Evolutionary conservation across 2,113 vertebrate genomes (phyloP).

Genomic region (Tor tambroides): DNA sequence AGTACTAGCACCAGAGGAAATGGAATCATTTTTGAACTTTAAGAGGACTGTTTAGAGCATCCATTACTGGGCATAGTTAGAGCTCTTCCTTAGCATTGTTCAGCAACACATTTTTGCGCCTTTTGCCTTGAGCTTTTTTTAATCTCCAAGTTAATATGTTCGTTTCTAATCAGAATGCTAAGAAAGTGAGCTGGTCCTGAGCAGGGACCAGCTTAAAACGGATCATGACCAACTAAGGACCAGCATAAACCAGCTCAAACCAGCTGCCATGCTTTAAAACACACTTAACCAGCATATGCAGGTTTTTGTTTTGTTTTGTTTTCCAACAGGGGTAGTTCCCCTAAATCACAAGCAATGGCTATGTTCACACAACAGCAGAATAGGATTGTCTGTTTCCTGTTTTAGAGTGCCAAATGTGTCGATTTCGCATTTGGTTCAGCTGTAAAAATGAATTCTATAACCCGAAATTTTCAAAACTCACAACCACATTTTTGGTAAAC

Average conservation of each 20-base stretch:
- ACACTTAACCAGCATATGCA: no score
- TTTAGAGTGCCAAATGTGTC: slow-evolving; percentile 4
- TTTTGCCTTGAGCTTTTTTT: not conserved
- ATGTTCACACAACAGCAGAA: not conserved
- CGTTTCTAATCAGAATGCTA: not conserved
- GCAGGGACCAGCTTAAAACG: no score
- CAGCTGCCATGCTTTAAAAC: no score
- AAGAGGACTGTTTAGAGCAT: slow-evolving; percentile 37
- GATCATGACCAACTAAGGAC: no score
- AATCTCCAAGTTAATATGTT: not conserved
- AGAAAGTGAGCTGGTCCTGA: not conserved
- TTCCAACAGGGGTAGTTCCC: no score
- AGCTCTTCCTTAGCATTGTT: slow-evolving; percentile 35
- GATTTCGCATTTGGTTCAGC: not conserved
- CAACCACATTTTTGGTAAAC: slow-evolving; percentile 3
- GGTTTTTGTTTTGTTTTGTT: not conserved
- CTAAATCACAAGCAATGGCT: not conserved
- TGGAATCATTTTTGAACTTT: slow-evolving; percentile 47
- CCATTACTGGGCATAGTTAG: slow-evolving; percentile 37
- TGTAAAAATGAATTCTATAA: not conserved
- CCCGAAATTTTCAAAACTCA: not conserved
- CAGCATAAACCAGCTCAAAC: no score
- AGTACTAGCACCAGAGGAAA: slow-evolving; percentile 34
- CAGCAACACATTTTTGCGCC: slow-evolving; percentile 1
- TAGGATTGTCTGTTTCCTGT: not conserved